phyloP scores from a whole-genome alignment of 2,797 vertebrate species.

The Semotilus atromaculatus region DNA sequence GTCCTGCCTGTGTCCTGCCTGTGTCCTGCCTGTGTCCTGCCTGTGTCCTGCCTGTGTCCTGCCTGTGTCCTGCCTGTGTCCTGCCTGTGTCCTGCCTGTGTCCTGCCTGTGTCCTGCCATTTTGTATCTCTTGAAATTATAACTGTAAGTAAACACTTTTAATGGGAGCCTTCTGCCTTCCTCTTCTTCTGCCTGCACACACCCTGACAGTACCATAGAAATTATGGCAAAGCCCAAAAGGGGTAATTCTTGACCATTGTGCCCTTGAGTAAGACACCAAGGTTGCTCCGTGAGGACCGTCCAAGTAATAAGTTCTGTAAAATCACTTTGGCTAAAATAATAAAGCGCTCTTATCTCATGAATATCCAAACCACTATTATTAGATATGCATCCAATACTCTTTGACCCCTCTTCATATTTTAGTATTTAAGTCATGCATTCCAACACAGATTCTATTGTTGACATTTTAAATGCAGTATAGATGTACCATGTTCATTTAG shows the following conservation, averaged over 20 bases:
- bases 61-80: too few species aligned
- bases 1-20: too few species aligned
- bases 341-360: neutral
- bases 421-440: neutral
- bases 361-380: constrained; percentile 7
- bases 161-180: too few species aligned
- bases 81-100: too few species aligned
- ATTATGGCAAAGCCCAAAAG: neutral
- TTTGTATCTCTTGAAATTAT: too few species aligned
- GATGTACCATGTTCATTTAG: constrained; percentile 5
- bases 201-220: neutral
- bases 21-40: too few species aligned
- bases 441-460: constrained; percentile 11
- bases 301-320: neutral
- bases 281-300: neutral
- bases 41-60: too few species aligned
- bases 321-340: neutral
- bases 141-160: too few species aligned
- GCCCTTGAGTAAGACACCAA: neutral
- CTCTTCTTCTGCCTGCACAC: too few species aligned
- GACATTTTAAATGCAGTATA: constrained; percentile 22
- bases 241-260: neutral
- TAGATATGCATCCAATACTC: neutral
- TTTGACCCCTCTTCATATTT: neutral
- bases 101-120: too few species aligned